Conservation (phyloP, 2,797 vertebrate genomes). For the Cercopithecus mitis region DNA sequence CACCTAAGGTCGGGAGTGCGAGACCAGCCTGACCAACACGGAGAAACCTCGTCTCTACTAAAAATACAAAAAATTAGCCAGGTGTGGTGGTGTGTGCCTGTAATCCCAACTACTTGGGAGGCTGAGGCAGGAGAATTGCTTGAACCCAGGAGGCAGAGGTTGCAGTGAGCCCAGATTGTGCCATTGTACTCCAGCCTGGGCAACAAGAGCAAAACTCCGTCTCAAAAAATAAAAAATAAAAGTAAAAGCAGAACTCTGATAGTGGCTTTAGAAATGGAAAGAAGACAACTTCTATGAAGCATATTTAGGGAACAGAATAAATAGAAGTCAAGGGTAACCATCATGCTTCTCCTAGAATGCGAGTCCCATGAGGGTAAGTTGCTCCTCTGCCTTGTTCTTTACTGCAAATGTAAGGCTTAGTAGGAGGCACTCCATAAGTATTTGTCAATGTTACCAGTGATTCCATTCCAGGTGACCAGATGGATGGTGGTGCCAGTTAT, state of each 20-base stretch:
- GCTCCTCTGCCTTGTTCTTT: not conserved
- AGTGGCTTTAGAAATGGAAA: not conserved
- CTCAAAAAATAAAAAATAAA: too few species aligned
- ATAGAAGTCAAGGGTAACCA: not conserved
- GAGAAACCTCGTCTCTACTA: too few species aligned
- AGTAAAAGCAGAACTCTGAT: not conserved
- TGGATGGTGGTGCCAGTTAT: accelerated
- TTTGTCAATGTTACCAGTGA: not conserved
- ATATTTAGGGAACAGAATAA: not conserved
- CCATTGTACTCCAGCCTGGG: too few species aligned
- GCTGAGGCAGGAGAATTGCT: too few species aligned
- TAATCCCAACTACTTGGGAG: too few species aligned
- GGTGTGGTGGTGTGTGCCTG: too few species aligned
- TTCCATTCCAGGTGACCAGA: not conserved
- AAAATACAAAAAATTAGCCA: too few species aligned
- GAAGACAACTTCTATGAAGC: accelerated
- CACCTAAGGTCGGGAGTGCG: too few species aligned
- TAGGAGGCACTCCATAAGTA: not conserved
- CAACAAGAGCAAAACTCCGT: too few species aligned
- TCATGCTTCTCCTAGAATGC: not conserved
- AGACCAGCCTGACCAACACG: too few species aligned
- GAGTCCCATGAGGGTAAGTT: not conserved
- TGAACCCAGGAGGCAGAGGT: too few species aligned
- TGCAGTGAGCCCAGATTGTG: too few species aligned
- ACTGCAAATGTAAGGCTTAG: accelerated